A percentile compares a stretch with the other conserved stretches of the same genome.
Conservation (phyloP, 2,113 vertebrate genomes). For the Brienomyrus longianalis region DNA sequence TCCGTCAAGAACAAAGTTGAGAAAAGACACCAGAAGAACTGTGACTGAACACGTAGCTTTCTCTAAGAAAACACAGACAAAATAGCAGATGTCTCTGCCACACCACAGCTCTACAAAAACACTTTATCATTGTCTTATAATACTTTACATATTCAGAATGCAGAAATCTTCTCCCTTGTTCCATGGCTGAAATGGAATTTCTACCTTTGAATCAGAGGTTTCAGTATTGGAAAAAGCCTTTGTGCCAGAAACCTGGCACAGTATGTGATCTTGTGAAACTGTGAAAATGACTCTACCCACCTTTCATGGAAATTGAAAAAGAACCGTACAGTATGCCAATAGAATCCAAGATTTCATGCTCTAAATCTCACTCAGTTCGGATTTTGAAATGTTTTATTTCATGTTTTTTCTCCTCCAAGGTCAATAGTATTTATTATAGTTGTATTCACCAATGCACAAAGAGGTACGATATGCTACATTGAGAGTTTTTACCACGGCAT, state of each 20-base stretch:
- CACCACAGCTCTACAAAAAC: background rate
- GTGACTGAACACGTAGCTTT: background rate
- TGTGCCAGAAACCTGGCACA: background rate
- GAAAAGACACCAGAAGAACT: background rate
- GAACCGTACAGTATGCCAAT: background rate
- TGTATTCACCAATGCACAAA: background rate
- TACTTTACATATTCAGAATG: background rate
- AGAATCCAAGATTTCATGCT: background rate
- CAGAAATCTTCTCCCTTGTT: background rate
- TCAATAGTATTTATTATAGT: background rate
- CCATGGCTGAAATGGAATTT: background rate
- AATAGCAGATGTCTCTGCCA: background rate
- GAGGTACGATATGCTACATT: background rate
- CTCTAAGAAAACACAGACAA: background rate
- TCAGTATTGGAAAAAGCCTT: background rate
- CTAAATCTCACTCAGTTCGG: background rate
- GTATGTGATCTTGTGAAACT: background rate
- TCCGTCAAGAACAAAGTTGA: background rate
- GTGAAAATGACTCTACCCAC: background rate
- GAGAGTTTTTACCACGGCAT: background rate
- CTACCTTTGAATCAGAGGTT: background rate
- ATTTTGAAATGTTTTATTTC: background rate
- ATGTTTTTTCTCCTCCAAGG: background rate
- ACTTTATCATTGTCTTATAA: background rate
- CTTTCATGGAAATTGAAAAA: background rate